These are phyloP conservation scores for Strongylocentrotus purpuratus DNA, from an alignment of 35 echinoderm and acorn worm species.

Conservation along the genomic window DNA sequence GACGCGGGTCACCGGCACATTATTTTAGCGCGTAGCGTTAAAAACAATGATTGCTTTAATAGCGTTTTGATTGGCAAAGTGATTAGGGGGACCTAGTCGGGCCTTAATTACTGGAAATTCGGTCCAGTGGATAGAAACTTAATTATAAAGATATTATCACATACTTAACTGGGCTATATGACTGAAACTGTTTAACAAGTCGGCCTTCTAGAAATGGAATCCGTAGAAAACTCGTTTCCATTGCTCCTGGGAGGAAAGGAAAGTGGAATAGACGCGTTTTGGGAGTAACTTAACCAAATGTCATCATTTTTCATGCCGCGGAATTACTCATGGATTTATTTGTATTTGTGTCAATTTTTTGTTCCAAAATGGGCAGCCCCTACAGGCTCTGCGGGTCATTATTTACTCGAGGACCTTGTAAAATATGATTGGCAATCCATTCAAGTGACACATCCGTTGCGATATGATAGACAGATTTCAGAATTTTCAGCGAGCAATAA, in stretches of 20 bases:
- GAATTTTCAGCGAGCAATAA: too few relatives aligned
- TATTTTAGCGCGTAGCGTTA: conserved; percentile 16
- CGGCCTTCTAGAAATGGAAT: background rate
- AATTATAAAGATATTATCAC: conserved; percentile 14
- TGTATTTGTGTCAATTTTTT: background rate
- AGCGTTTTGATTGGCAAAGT: background rate
- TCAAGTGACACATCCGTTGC: background rate
- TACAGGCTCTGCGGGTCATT: background rate
- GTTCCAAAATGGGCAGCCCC: background rate
- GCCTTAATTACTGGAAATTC: conserved; percentile 21
- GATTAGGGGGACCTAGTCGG: conserved; percentile 5
- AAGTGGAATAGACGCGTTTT: background rate
- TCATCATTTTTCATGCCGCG: background rate
- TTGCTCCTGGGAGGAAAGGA: background rate
- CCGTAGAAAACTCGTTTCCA: background rate
- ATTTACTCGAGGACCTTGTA: background rate
- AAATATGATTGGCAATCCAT: background rate
- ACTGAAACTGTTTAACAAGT: background rate
- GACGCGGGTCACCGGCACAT: background rate
- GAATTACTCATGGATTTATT: background rate
- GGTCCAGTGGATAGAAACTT: background rate
- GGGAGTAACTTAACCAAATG: background rate
- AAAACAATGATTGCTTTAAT: conserved; percentile 37
- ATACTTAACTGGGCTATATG: background rate
- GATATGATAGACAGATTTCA: conserved; percentile 3